Evolutionary conservation across 92 coral and sea anemone species (phyloP).

Genomic region (Metridium senile): DNA sequence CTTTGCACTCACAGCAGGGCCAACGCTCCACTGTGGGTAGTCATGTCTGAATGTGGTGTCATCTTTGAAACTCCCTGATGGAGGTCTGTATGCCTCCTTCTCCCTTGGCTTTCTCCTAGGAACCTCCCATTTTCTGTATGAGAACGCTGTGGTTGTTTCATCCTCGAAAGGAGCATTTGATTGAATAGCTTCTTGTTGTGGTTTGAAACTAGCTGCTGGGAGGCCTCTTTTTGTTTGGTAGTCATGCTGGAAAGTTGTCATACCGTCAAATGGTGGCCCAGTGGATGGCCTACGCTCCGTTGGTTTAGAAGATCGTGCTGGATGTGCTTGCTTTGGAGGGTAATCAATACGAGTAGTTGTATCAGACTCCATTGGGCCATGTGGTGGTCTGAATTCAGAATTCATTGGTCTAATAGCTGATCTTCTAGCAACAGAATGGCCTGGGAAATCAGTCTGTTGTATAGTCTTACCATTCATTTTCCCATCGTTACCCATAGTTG

Average conservation of each 20-base stretch:
- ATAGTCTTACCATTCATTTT: conserved; percentile 92
- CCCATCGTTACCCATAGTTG: conserved; percentile 63
- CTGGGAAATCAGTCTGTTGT: conserved; percentile 95
- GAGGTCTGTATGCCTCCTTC: conserved; percentile 87
- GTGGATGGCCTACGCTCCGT: conserved; percentile 71
- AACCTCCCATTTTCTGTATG: conserved; percentile 84
- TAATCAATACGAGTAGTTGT: conserved; percentile 97
- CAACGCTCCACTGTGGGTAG: conserved; percentile 80
- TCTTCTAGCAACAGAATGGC: conserved; percentile 81
- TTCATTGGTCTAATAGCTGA: conserved; percentile 83
- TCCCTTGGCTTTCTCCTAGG: conserved; percentile 74
- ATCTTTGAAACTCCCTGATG: conserved; percentile 78
- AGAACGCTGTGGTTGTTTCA: conserved; percentile 79
- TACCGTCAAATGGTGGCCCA: conserved; percentile 80
- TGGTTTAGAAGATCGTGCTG: conserved; percentile 94
- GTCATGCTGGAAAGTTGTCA: conserved; percentile 92
- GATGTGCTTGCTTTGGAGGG: conserved; percentile 76
- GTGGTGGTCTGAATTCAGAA: conserved; percentile 73
- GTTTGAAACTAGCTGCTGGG: conserved; percentile 94
- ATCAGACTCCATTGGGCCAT: conserved; percentile 89
- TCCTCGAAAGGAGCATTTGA: conserved; percentile 92
- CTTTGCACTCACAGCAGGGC: conserved; percentile 91
- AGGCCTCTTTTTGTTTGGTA: conserved; percentile 82
- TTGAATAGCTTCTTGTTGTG: conserved; percentile 68
- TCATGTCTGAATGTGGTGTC: conserved; percentile 93